phyloP scores from a whole-genome alignment of 2,888 invertebrate species.

The Sesia bembeciformis region DNA sequence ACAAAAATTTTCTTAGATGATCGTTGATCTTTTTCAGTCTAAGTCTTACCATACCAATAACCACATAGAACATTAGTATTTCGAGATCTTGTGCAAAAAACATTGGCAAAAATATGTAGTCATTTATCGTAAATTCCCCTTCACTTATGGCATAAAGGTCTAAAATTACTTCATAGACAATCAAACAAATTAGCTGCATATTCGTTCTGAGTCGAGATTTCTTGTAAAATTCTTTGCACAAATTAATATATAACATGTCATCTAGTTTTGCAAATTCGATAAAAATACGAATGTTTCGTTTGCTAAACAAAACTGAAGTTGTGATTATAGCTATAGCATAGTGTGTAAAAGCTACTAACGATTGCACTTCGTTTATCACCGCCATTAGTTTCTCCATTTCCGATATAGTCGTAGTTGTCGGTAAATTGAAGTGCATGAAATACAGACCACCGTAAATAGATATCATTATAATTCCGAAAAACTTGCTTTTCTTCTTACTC shows the following conservation, averaged over 20 bases:
- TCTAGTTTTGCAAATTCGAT: neutral
- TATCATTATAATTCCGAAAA: constrained; percentile 2
- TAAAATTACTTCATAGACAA: too few species aligned
- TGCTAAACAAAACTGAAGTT: neutral
- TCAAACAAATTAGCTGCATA: too few species aligned
- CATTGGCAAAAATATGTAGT: neutral
- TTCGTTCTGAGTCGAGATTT: neutral
- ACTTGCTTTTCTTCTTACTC: constrained; percentile 2
- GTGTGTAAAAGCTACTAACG: neutral
- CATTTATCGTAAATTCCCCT: too few species aligned
- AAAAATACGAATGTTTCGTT: constrained; percentile 3
- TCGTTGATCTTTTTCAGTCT: constrained; percentile 4
- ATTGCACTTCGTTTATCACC: neutral
- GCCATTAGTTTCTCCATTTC: neutral
- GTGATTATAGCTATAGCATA: neutral
- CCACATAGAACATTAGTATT: constrained; percentile 1
- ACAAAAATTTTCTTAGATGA: neutral
- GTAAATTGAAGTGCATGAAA: too few species aligned
- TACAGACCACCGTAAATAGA: neutral
- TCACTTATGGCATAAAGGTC: neutral
- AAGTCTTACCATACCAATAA: constrained; percentile 1
- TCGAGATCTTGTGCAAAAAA: neutral
- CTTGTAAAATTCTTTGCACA: neutral
- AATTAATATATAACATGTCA: too few species aligned
- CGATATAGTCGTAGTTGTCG: neutral